A percentile compares a stretch with the other conserved stretches of the same genome.
These are phyloP conservation scores for Stegodyphus dumicola DNA, from an alignment of 1,140 invertebrate genomes.

Conservation along the genomic window DNA sequence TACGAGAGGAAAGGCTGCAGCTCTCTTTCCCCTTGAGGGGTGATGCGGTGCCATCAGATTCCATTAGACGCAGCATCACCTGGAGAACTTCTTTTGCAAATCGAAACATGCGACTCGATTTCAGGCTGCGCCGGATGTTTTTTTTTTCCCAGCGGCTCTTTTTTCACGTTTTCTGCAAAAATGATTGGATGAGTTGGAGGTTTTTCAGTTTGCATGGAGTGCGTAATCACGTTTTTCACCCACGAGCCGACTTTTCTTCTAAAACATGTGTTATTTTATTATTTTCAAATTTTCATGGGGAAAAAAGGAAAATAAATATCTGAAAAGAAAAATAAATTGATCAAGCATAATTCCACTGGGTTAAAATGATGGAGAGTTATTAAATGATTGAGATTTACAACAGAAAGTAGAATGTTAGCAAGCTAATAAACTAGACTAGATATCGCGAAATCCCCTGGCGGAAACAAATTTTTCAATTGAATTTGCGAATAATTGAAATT, in stretches of 20 bases:
- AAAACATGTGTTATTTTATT: conserved; percentile 17
- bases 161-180: conserved; percentile 32
- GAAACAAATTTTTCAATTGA: too few relatives aligned
- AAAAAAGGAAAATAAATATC: neutral
- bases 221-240: conserved; percentile 38
- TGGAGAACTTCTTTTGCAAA: conserved; percentile 35
- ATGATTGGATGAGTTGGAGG: conserved; percentile 45
- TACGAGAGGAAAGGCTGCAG: conserved; percentile 33
- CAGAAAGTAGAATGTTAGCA: too few relatives aligned
- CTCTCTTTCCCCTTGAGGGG: conserved; percentile 13
- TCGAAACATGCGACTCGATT: conserved; percentile 51
- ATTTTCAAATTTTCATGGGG: neutral
- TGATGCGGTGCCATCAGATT: conserved; percentile 47
- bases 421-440: too few relatives aligned
- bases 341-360: neutral
- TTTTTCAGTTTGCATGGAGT: neutral
- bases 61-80: conserved; percentile 50
- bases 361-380: neutral
- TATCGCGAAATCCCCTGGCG: too few relatives aligned
- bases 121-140: conserved; percentile 9
- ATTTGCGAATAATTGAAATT: too few relatives aligned
- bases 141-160: conserved; percentile 54
- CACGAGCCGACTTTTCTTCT: neutral
- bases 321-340: neutral
- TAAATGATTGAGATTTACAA: neutral